Evolutionary conservation across 2,113 vertebrate genomes (phyloP), one percentile per base, ranked within the genome.

Genomic region (Antidorcas marsupialis): DNA sequence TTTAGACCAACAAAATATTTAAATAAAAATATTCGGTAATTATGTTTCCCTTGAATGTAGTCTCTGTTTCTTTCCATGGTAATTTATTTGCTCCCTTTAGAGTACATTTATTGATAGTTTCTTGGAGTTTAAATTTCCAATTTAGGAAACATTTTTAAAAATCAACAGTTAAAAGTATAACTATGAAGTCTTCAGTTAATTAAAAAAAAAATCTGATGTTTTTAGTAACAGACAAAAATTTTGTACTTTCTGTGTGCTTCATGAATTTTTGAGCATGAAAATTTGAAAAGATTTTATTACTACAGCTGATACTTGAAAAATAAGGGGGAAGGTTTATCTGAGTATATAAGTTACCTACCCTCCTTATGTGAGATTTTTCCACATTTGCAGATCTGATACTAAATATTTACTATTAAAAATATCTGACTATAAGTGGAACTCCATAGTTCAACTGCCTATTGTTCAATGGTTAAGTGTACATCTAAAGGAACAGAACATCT

Each of bases 241-340:
- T 88, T 52, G 3, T 4, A 52, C 11, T 47, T 64, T 71, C 83
- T 64, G 6, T 85, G 16, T 71, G 64, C 12, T 95, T 95, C 14
- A 59, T 92, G 25, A 39, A 94, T 84, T 89, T 95, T 64, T 87
- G 30, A 74, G 3, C 59, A 87, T 95, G 23, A 95, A 47, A n/a
- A 90, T 88, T 87, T 91, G 79, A 92, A 62, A 96, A 95, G 25
- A 78, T 89, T 95, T 96, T 96, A 64, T 92, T 97, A 15, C 50
- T 53, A 83, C 21, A 53, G 33, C n/a, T 83, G 33, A 36, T 53
- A 21, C 33, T 53, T 36, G 19, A 83, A 83, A 83, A 25, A 53
- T 7, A n/a, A 21, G 33, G 50, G 33, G 33, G 3, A 74, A 74
- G 19, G 12, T 83, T 83, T 36, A 36, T 83, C 50, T 52, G 33